Percentiles rank a stretch among this genome's conserved stretches.
These are phyloP conservation scores for Amazona finschi DNA, from an alignment of 2,797 vertebrate genomes.

Conservation along the genomic window DNA sequence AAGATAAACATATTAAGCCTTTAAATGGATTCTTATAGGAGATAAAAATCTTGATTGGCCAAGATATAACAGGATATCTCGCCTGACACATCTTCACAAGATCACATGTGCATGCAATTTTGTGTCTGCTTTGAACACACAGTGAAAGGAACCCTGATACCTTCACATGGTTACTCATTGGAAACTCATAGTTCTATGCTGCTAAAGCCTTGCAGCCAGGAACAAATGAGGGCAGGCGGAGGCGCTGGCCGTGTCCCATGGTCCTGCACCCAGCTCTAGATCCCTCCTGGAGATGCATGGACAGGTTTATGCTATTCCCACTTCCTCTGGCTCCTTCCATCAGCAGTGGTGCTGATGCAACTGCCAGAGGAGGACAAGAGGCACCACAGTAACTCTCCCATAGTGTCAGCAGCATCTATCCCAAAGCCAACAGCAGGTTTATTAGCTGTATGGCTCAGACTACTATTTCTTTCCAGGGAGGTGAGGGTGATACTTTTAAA, in stretches of 20 bases:
- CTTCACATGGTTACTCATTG: fast-evolving
- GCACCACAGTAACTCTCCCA: not conserved
- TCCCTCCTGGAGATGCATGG: not conserved
- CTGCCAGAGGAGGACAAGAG: not conserved
- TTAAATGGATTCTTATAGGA: not conserved
- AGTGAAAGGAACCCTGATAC: not conserved
- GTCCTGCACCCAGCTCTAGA: not conserved
- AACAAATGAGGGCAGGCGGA: fast-evolving
- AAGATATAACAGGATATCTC: not conserved
- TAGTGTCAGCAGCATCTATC: not conserved
- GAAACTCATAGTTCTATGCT: not conserved
- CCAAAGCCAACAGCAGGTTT: not conserved
- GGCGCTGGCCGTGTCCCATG: fast-evolving
- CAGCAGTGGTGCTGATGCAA: not conserved
- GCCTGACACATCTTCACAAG: not conserved
- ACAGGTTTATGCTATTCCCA: not conserved
- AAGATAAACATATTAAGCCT: not conserved
- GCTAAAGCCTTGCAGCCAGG: not conserved
- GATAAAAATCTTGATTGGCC: not conserved
- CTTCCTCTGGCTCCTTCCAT: not conserved
- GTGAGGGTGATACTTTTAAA: not conserved
- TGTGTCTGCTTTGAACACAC: not conserved
- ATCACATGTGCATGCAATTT: not conserved
- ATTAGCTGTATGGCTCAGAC: not conserved
- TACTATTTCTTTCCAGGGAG: not conserved